Conservation (phyloP, 2,888 invertebrate species). For the Orthosia gothica region DNA sequence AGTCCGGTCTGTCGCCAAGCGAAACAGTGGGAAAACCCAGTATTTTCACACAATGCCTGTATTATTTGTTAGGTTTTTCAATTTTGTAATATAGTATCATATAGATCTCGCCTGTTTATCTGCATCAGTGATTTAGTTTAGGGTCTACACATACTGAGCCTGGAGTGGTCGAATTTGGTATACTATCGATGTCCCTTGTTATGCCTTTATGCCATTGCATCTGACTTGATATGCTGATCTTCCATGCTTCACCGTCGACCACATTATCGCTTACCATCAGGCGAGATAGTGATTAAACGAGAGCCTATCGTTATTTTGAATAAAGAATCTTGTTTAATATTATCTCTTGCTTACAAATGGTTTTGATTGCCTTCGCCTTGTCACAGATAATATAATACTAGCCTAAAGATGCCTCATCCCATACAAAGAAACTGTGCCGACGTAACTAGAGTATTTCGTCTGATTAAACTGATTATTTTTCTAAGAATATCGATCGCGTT, state of each 20-base stretch:
- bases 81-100: conserved; percentile 33
- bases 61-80: conserved; percentile 28
- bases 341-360: not conserved
- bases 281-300: no score
- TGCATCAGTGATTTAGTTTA: conserved; percentile 21
- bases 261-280: no score
- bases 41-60: conserved; percentile 23
- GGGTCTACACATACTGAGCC: conserved; percentile 13
- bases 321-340: no score
- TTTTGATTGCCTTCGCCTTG: not conserved
- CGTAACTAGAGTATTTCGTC: no score
- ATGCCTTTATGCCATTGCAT: not conserved
- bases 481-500: no score
- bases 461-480: no score
- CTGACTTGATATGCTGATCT: not conserved
- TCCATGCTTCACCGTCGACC: no score
- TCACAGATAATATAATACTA: no score
- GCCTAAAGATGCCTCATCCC: no score
- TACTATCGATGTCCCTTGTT: not conserved
- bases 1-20: not conserved
- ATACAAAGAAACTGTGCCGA: no score
- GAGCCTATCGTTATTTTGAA: no score
- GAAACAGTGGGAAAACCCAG: conserved; percentile 26
- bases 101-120: conserved; percentile 30
- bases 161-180: no score